Conservation (phyloP, 1,140 invertebrate genomes). For the Sycophila sp. region DNA sequence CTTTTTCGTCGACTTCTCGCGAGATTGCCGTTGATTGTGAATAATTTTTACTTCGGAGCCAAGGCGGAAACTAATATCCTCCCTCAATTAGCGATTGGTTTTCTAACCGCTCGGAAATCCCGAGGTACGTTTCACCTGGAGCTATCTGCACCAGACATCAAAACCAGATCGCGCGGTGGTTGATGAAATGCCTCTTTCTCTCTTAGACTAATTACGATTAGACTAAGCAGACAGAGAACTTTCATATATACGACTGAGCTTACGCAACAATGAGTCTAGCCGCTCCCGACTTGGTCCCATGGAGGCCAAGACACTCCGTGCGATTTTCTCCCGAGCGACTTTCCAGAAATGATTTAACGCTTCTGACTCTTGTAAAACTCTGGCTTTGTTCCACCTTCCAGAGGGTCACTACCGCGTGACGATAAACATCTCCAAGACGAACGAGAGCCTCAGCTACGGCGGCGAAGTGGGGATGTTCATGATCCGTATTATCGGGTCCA, state of each 20-base stretch:
- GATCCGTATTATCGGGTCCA: slow-evolving; percentile 73
- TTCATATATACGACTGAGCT: slow-evolving; percentile 2
- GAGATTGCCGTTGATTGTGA: no score
- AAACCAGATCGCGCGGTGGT: no score
- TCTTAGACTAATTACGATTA: not conserved
- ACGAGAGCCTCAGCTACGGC: slow-evolving; percentile 75
- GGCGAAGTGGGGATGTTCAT: slow-evolving; percentile 81
- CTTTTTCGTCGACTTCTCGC: no score
- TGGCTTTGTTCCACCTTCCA: slow-evolving; percentile 50
- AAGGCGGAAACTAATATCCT: no score
- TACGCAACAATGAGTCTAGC: not conserved
- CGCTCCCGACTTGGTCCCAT: not conserved
- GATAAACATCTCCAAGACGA: slow-evolving; percentile 77
- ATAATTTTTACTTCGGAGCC: no score
- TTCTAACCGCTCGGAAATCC: no score
- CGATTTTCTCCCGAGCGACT: slow-evolving; percentile 8
- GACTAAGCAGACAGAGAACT: slow-evolving; percentile 18
- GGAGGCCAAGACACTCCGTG: not conserved
- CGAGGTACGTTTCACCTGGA: no score
- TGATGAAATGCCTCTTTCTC: not conserved
- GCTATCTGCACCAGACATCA: no score
- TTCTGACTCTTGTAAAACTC: not conserved
- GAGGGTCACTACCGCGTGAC: slow-evolving; percentile 80
- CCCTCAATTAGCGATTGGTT: no score
- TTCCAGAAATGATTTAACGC: slow-evolving; percentile 3